phyloP scores from a whole-genome alignment of 2,797 vertebrate species.

The Sarcoramphus papa region DNA sequence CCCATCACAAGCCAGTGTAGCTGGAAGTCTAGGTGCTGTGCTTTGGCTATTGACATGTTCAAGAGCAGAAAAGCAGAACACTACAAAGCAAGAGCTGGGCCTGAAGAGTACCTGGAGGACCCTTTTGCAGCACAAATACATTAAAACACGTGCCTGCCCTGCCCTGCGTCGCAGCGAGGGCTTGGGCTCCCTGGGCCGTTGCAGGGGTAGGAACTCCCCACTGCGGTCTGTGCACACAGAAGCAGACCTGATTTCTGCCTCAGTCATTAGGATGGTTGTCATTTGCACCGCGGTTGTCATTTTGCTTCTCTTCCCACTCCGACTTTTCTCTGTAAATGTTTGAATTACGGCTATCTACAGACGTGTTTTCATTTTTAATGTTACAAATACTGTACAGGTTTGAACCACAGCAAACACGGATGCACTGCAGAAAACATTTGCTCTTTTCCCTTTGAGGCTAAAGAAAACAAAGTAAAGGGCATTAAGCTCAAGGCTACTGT shows the following conservation, averaged over 20 bases:
- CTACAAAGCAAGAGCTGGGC: background rate
- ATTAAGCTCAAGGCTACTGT: background rate
- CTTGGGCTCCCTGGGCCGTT: background rate
- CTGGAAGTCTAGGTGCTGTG: background rate
- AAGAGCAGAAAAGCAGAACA: background rate
- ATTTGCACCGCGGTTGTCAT: background rate
- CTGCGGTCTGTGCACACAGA: fast-evolving
- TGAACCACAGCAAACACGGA: background rate
- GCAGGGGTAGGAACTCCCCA: background rate
- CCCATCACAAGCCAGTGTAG: background rate
- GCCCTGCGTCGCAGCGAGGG: background rate
- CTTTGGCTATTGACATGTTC: background rate
- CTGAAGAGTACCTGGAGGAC: background rate
- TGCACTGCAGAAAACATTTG: background rate
- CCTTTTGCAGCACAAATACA: background rate
- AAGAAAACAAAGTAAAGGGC: background rate
- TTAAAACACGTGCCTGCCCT: background rate
- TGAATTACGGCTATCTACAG: background rate
- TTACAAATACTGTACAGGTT: background rate
- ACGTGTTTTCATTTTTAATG: background rate
- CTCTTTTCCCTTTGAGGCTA: background rate
- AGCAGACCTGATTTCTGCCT: background rate
- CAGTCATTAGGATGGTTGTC: background rate
- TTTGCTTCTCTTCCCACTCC: background rate
- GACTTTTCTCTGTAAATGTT: background rate